Evolutionary conservation across 2,888 invertebrate genomes (phyloP).

Genomic region (Campopleginae sp.): DNA sequence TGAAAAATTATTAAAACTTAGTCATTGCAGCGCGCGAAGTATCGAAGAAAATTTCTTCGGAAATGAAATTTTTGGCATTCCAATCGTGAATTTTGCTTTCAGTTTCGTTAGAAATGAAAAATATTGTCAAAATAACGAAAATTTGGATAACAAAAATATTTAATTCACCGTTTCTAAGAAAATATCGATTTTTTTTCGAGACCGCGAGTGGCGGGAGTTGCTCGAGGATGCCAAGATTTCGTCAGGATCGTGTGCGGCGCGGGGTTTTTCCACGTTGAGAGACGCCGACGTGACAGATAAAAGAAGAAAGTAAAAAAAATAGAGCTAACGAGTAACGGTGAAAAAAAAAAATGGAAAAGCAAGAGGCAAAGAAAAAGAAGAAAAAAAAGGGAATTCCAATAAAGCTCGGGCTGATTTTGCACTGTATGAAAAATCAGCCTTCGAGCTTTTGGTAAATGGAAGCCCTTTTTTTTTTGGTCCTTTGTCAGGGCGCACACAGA

Average conservation of each 20-base stretch:
- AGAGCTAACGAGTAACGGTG: conserved; percentile 22
- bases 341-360: conserved; percentile 19
- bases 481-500: conserved; percentile 31
- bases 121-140: too few relatives aligned
- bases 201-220: background rate
- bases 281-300: conserved; percentile 21
- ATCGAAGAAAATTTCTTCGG: too few relatives aligned
- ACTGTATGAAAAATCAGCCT: conserved; percentile 64
- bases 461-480: conserved; percentile 47
- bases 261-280: conserved; percentile 22
- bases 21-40: too few relatives aligned
- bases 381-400: conserved; percentile 60
- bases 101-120: too few relatives aligned
- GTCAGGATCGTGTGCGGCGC: background rate
- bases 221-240: background rate
- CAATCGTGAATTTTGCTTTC: too few relatives aligned
- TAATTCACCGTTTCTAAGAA: too few relatives aligned
- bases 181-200: too few relatives aligned
- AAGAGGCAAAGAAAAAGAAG: background rate
- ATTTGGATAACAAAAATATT: too few relatives aligned
- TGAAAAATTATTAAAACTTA: too few relatives aligned
- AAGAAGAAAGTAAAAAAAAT: conserved; percentile 13
- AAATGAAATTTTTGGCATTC: too few relatives aligned
- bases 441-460: conserved; percentile 50
- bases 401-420: conserved; percentile 58